Conservation (phyloP, 2,797 vertebrate genomes). For the Salmo trutta region DNA sequence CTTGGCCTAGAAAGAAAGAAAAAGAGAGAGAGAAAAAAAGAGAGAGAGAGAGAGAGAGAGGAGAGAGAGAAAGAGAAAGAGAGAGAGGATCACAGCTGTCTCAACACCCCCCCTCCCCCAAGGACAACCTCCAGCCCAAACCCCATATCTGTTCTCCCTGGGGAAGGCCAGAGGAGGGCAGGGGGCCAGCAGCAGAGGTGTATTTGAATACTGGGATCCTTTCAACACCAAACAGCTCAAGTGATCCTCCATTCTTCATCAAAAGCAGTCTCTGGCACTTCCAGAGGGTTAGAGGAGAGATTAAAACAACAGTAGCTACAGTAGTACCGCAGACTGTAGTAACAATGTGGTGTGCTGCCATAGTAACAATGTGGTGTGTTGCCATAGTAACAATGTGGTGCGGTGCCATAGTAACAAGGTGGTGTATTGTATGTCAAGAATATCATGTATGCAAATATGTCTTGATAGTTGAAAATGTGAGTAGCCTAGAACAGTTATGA, state of each 20-base stretch:
- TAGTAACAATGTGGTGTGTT: too few relatives aligned
- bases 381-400: too few relatives aligned
- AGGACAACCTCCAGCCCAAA: not conserved
- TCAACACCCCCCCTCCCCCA: not conserved
- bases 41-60: accelerated
- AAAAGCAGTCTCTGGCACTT: not conserved
- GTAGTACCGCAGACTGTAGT: not conserved
- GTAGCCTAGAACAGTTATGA: too few relatives aligned
- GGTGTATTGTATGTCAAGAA: too few relatives aligned
- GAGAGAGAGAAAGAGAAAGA: not conserved
- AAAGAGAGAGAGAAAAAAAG: too few relatives aligned
- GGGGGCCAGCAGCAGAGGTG: not conserved
- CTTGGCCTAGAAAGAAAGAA: not conserved
- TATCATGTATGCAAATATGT: too few relatives aligned
- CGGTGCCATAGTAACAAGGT: too few relatives aligned
- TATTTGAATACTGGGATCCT: not conserved
- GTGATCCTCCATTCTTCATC: not conserved
- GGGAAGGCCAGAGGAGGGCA: not conserved
- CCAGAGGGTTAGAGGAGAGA: not conserved
- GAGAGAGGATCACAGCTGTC: not conserved
- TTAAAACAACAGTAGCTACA: not conserved
- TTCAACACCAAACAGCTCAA: not conserved
- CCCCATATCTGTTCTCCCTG: too few relatives aligned
- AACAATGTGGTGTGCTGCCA: too few relatives aligned
- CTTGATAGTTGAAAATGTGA: too few relatives aligned